Base-by-base conservation (phyloP, 2,797 vertebrate species). In the Crenichthys baileyi region DNA sequence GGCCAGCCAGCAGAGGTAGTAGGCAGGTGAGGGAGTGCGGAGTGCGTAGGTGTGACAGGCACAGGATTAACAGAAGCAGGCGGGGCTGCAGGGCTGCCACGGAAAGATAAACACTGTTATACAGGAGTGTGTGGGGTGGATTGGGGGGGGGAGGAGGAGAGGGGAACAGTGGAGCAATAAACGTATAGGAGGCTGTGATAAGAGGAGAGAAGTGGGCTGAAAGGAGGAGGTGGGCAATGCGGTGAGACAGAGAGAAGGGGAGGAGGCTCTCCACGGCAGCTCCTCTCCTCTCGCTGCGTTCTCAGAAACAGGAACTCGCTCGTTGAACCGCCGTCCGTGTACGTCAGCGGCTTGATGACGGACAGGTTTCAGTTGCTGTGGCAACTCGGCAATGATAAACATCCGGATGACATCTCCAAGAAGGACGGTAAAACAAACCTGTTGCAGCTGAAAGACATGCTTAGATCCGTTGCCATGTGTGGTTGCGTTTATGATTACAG, bases 231-330 rank as follows among this genome's bases (percentile, higher is more conserved):
- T 44, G 63, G 31, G 70, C 13, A 12, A 9, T 5, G 9, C 9
- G 61, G 68, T 12, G 9, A 41, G 56, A 4, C 1, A 4, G 58
- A 6, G 70, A 44, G 12, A 18, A 5, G 24, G 39, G 12, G 63
- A 75, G n/a, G 29, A 15, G 58, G 36, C 6, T 18, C 60, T 26
- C 58, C 58, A 60, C 58, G 22, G 31, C 36, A 77, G 60, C 29
- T 41, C 22, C 6, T 75, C 56, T 24, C 53, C 60, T 58, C 61
- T 63, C 63, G 60, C 73, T 79, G 77, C 72, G 85, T 88, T 91
- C 88, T 83, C 81, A 85, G 93, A 92, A 95, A 94, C 90, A 93
- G 95, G 95, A 96, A 95, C 91, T 90, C 26, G 82, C 84, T 82
- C 24, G 94, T 92, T 92, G 80, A 94, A 92, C 88, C 90, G 81